Evolutionary conservation across 35 echinoderm and acorn worm genomes (phyloP), one percentile per base, ranked within the genome.

Genomic region (Amphiura filiformis): DNA sequence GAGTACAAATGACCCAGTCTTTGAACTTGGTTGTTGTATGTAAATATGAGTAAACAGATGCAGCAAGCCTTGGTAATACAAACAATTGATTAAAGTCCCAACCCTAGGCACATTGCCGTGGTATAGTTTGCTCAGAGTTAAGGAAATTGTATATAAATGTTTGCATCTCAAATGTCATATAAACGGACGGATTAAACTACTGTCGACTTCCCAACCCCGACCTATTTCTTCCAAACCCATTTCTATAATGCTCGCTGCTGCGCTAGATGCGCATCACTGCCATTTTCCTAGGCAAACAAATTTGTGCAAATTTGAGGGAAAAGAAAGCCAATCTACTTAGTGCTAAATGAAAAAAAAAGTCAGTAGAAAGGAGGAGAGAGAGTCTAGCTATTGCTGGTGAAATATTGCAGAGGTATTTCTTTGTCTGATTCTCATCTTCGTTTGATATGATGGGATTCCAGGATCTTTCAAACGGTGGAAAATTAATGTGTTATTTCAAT

Each of bases 101-200:
- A 23, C 61, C 28, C 61, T 70, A 18, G 41, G 41, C 61, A 13
- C 2, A 5, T 70, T 70, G 61, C 28, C 28, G 2, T 70, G 20
- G 61, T 30, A n/a, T 30, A 70, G 41, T 47, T 47, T 47, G 61
- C 61, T 30, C 28, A 70, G 61, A 70, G 61, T 70, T 70, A 70
- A 70, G 61, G 61, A 70, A 70, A 70, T 70, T 70, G 61, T 70
- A 70, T 70, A 70, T 70, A 70, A 70, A 70, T 70, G 61, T 70
- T 70, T 70, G 61, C 61, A 13, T 70, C 61, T 70, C 61, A 70
- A 70, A 30, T 70, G 61, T 70, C 61, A 70, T 70, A 70, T 70
- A 70, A 70, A 70, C 61, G 7, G 61, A n/a, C 61, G 61, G 61
- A 70, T 70, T 70, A 70, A 70, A 70, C 61, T 70, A 70, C 61